Percentiles rank a stretch among this genome's conserved stretches.
phyloP scores from a whole-genome alignment of 64 coral and sea anemone species.

The Stylophora pistillata region DNA sequence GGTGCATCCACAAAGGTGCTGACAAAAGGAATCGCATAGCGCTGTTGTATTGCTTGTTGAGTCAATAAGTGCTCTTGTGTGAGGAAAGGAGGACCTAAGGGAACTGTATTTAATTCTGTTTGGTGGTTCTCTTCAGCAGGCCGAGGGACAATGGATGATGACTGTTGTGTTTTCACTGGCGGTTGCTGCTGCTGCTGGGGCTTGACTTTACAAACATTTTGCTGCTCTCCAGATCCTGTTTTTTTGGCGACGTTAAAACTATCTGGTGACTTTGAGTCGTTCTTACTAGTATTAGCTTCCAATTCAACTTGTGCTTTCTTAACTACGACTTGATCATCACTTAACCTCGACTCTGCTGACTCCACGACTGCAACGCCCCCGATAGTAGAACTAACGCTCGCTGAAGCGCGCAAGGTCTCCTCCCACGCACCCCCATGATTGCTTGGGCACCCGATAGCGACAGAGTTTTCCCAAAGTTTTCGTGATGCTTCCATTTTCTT shows the following conservation, averaged over 20 bases:
- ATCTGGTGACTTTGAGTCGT: constrained; percentile 55
- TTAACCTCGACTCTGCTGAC: constrained; percentile 28
- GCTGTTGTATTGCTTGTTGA: constrained; percentile 52
- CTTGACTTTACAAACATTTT: constrained; percentile 95
- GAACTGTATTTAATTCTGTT: constrained; percentile 54
- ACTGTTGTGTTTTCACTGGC: constrained; percentile 78
- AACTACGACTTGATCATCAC: constrained; percentile 44
- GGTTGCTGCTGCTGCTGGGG: constrained; percentile 93
- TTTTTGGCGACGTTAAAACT: constrained; percentile 75
- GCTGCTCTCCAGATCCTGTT: constrained; percentile 74
- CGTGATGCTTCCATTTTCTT: constrained; percentile 89
- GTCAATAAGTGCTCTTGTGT: constrained; percentile 72
- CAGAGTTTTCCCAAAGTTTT: constrained; percentile 68
- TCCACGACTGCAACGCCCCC: constrained; percentile 48
- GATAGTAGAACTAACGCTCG: constrained; percentile 25
- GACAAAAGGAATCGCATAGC: constrained; percentile 70
- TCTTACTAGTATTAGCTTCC: constrained; percentile 53
- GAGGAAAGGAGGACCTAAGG: constrained; percentile 55
- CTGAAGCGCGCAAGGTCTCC: constrained; percentile 18
- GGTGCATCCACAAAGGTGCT: constrained; percentile 44
- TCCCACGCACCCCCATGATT: constrained; percentile 30
- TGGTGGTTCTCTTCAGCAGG: constrained; percentile 65
- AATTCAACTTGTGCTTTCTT: constrained; percentile 49
- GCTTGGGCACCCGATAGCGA: constrained; percentile 3
- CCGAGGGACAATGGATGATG: constrained; percentile 44